phyloP scores from a whole-genome alignment of 1,140 invertebrate genomes.

The Pseudomyrmex cubaensis region DNA sequence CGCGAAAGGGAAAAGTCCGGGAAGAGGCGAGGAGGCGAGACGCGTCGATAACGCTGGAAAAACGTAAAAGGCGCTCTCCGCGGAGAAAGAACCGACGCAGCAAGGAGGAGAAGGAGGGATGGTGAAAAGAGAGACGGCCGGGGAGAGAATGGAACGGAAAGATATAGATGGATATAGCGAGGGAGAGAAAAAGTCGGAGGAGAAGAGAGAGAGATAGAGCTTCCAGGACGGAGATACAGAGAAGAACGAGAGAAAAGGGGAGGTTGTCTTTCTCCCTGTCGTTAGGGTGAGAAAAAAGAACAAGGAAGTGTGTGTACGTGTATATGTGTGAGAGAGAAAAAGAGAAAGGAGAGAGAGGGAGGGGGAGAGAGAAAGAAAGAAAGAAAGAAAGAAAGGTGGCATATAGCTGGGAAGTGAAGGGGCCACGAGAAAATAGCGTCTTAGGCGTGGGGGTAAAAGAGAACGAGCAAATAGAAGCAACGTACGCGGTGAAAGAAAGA shows the following conservation, averaged over 20 bases:
- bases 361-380: constrained; percentile 58
- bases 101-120: constrained; percentile 54
- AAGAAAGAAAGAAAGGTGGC: constrained; percentile 61
- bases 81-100: constrained; percentile 45
- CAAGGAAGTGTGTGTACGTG: not conserved
- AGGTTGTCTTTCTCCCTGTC: constrained; percentile 39
- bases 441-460: constrained; percentile 67
- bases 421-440: constrained; percentile 78
- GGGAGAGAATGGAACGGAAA: constrained; percentile 40
- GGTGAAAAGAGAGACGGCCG: constrained; percentile 61
- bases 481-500: constrained; percentile 65
- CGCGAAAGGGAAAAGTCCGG: constrained; percentile 72
- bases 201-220: constrained; percentile 64
- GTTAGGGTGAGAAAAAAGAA: constrained; percentile 67
- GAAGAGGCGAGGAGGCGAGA: constrained; percentile 74
- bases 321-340: constrained; percentile 36
- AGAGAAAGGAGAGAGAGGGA: constrained; percentile 27
- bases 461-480: constrained; percentile 72
- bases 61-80: constrained; percentile 76
- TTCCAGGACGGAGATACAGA: constrained; percentile 45
- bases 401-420: constrained; percentile 73
- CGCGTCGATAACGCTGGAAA: constrained; percentile 82
- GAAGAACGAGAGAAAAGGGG: constrained; percentile 50
- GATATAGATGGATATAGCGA: constrained; percentile 50
- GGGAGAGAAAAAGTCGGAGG: constrained; percentile 61